Base-by-base conservation (phyloP, 2,797 vertebrate species). In the Oreochromis mossambicus region DNA sequence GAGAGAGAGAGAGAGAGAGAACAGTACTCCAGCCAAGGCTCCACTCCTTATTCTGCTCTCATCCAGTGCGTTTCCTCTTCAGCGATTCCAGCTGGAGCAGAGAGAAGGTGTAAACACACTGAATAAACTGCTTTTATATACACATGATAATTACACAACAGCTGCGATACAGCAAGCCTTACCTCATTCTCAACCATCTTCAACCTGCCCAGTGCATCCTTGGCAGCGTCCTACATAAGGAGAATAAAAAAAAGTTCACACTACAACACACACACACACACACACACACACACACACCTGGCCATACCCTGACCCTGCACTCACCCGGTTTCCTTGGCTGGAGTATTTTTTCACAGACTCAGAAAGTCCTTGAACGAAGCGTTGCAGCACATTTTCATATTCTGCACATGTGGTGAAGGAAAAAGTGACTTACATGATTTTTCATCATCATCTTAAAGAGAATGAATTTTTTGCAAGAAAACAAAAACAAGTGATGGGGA, bases 131-230 rank as follows among this genome's bases (percentile, higher is more conserved):
- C 36, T 15, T 41, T 58, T 13, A n/a, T 19, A 32, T 2, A 34
- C n/a, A 76, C 14, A 61, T 2, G 38, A 77, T 8, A 19, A 86
- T 21, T 21, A 79, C 43, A 5, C 58, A 83, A 51, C n/a, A 4
- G 70, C 9, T 34, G 34, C 17, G 10, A 6, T 48, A 50, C 12
- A 13, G 6, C 9, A 52, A 41, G 8, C 6, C 91, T 89, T 79
- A 98, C 98, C 97, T 99, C 98, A 2, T 38, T 95, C 88, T 97
- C 96, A 10, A 98, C 97, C 93, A 98, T 94, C 93, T 96, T 98
- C 84, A 98, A 77, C 83, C 97, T 95, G 76, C 97, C 97, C 14
- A 98, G 95, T 0, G 96, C 96, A 70, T 98, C 98, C 92, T 98
- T 99, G 19, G 98, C 98, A 3, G 96, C 96, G 0, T 99, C 98